Conservation (phyloP, 2,888 invertebrate species). For the Dynastes maya region DNA sequence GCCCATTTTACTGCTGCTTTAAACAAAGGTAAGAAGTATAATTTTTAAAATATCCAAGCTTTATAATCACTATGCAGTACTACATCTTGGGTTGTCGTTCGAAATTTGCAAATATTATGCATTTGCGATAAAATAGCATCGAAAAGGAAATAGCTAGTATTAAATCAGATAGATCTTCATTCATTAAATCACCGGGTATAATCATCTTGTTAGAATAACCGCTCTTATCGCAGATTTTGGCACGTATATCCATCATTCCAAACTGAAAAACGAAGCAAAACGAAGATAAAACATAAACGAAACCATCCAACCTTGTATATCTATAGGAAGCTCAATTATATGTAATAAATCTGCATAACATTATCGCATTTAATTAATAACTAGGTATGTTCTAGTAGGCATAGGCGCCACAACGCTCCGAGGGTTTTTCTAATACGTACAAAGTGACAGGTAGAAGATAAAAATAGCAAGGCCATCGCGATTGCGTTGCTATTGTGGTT, state of each 20-base stretch:
- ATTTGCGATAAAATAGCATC: no score
- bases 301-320: neutral
- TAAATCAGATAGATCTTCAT: neutral
- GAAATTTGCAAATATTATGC: no score
- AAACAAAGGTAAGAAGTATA: no score
- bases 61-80: no score
- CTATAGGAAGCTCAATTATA: constrained; percentile 13
- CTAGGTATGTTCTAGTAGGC: constrained; percentile 33
- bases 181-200: neutral
- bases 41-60: no score
- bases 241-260: neutral
- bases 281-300: neutral
- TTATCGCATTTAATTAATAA: constrained; percentile 50
- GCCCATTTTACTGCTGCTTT: no score
- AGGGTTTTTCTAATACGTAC: constrained; percentile 36
- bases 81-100: no score
- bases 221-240: neutral
- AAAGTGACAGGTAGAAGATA: constrained; percentile 54
- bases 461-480: constrained; percentile 53
- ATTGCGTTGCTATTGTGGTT: constrained; percentile 50
- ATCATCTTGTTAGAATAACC: neutral
- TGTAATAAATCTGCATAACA: constrained; percentile 49
- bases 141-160: neutral
- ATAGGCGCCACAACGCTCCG: constrained; percentile 52
- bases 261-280: neutral